These are phyloP conservation scores for Malurus elegans DNA, from an alignment of 2,113 vertebrate species.

Conservation along the genomic window DNA sequence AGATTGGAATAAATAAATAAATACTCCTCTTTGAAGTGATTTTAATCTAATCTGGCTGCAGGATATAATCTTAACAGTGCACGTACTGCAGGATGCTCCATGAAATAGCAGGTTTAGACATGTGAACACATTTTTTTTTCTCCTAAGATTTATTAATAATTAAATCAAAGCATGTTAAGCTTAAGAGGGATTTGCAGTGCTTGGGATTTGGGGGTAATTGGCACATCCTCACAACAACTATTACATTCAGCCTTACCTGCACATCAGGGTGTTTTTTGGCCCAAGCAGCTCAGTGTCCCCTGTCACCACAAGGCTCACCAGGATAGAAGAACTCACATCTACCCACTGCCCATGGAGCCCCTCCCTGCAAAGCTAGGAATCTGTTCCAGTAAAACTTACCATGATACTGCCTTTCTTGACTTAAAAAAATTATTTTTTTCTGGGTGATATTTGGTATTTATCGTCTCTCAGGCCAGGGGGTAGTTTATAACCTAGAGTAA, in stretches of 20 bases:
- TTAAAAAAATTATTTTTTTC: neutral
- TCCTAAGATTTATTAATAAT: slow-evolving; percentile 32
- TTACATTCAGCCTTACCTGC: neutral
- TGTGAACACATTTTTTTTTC: neutral
- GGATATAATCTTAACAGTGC: slow-evolving; percentile 39
- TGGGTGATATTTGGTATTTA: neutral
- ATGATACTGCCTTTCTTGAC: neutral
- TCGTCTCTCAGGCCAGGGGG: neutral
- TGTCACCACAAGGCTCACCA: neutral
- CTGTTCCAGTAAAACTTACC: neutral
- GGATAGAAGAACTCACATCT: neutral
- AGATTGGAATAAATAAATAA: slow-evolving; percentile 54
- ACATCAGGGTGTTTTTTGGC: neutral
- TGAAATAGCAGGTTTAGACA: slow-evolving; percentile 33
- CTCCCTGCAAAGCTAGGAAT: neutral
- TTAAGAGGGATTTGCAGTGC: slow-evolving; percentile 7
- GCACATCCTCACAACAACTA: neutral
- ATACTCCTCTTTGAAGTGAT: slow-evolving; percentile 30
- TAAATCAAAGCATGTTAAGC: slow-evolving; percentile 34
- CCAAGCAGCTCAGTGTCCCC: neutral
- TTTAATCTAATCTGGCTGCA: slow-evolving; percentile 47
- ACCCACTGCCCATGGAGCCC: neutral
- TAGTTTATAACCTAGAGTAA: neutral
- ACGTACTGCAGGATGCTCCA: neutral
- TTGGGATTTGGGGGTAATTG: neutral